These are phyloP conservation scores for Tychaedon coryphoeus DNA, from an alignment of 2,113 vertebrate genomes.

Conservation along the genomic window DNA sequence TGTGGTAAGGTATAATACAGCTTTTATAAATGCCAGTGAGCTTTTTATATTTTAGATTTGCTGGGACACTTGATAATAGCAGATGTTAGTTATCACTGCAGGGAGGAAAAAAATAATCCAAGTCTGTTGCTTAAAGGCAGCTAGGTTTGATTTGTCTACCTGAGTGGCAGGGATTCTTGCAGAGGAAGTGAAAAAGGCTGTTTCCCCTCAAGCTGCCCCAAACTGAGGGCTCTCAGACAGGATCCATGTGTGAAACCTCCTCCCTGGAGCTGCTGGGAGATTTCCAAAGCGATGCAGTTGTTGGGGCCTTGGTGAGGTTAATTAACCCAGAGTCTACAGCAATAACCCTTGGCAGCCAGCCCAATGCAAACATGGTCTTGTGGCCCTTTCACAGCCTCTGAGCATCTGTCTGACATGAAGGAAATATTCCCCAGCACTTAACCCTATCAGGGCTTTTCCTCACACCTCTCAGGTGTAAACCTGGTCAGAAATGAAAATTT, in stretches of 20 bases:
- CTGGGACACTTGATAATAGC: not conserved
- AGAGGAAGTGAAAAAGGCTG: not conserved
- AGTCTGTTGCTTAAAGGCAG: not conserved
- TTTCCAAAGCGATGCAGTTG: not conserved
- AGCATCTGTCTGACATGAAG: not conserved
- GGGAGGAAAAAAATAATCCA: not conserved
- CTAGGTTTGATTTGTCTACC: not conserved
- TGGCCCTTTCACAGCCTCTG: not conserved
- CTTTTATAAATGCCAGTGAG: not conserved
- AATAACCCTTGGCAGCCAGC: constrained; percentile 20
- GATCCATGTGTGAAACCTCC: not conserved
- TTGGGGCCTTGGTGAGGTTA: not conserved
- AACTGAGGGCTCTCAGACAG: not conserved
- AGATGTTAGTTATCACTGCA: not conserved
- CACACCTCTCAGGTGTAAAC: not conserved
- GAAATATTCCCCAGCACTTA: not conserved
- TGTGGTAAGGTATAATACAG: accelerated
- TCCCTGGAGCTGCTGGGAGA: not conserved
- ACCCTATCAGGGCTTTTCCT: not conserved
- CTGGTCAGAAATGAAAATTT: not conserved
- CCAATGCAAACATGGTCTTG: not conserved
- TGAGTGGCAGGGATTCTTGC: not conserved
- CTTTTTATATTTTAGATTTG: not conserved
- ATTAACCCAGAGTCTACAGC: constrained; percentile 10
- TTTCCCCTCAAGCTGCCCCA: not conserved